Evolutionary conservation across 2,113 vertebrate genomes (phyloP), one percentile per base, ranked within the genome.

Genomic region (Tetrax tetrax): DNA sequence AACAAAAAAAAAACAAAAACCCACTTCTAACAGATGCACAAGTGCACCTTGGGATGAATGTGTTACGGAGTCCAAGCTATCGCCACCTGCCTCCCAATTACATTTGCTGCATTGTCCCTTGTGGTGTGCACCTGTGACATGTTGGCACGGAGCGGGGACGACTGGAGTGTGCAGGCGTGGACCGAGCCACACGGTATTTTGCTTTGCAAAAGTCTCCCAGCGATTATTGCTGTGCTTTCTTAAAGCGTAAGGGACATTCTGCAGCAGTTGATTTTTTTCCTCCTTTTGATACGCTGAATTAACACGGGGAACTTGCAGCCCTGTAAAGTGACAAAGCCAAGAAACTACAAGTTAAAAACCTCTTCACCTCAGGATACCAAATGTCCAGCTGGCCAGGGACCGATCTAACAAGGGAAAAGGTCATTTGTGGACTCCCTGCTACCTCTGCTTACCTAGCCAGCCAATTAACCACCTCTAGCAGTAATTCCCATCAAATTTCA

Each of bases 21-120:
- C 4, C 5, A 53, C 51, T 94, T 84, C 92, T 96, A 95, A 95
- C 95, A 96, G 97, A 96, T 97, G 95, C 87, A 84, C 59, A 14
- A 93, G 69, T 60, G 37, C 94, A 97, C 95, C 92, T 97, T 94
- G 93, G 94, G 96, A 97, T 82, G 94, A 91, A 92, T 28, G 92
- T 60, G 91, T 87, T 89, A 93, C 4, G 3, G 94, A 90, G 61
- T 72, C 94, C 89, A 95, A 96, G 95, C 87, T 75, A 85, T 70
- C 70, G 13, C 96, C 97, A 97, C 96, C 97, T 96, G 97, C 94
- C 96, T 97, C 93, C 95, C 95, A 94, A 96, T 96, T 94, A 96
- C 96, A 95, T 97, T 96, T 97, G 93, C 95, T 93, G 94, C 91
- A 72, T 69, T 71, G 90, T 97, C 96, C 96, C 96, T 97, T 84